Percentiles rank a stretch among this genome's conserved stretches.
Evolutionary conservation across 2,113 vertebrate species (phyloP).

Genomic region (Morphnarchus princeps): DNA sequence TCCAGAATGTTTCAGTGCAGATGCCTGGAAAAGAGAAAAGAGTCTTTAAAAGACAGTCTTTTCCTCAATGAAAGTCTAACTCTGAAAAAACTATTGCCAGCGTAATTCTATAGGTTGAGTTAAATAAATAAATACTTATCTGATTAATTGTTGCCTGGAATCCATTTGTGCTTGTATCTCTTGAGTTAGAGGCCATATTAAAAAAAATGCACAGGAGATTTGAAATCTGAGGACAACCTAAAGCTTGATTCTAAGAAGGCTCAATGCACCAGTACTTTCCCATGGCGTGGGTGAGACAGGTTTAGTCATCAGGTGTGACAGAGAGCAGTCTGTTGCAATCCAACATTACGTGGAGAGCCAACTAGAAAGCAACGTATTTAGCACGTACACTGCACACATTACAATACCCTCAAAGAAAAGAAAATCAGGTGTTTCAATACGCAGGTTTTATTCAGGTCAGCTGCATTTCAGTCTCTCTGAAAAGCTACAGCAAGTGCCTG

Average conservation of each 20-base stretch:
- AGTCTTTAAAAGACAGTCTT: constrained; percentile 35
- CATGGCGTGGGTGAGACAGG: constrained; percentile 35
- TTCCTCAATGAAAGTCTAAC: neutral
- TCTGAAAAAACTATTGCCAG: constrained; percentile 29
- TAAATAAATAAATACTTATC: constrained; percentile 74
- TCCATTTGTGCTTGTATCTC: constrained; percentile 68
- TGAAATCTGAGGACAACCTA: constrained; percentile 64
- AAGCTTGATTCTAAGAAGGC: constrained; percentile 49
- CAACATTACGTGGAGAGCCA: constrained; percentile 8
- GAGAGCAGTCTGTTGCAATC: constrained; percentile 41
- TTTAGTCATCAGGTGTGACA: constrained; percentile 50
- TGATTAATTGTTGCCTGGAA: constrained; percentile 65
- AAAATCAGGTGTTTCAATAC: neutral
- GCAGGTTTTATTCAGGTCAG: constrained; percentile 27
- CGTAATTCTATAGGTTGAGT: constrained; percentile 57
- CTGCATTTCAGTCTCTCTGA: constrained; percentile 11
- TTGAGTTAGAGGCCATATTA: constrained; percentile 63
- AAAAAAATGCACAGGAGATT: constrained; percentile 45
- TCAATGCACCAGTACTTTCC: constrained; percentile 33
- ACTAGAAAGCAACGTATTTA: constrained; percentile 53
- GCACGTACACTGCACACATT: constrained; percentile 15
- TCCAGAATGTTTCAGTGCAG: constrained; percentile 33
- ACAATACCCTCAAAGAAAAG: constrained; percentile 30
- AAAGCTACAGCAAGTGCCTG: constrained; percentile 28
- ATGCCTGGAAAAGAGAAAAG: constrained; percentile 54